These are phyloP conservation scores for Amniataba percoides DNA, from an alignment of 2,797 vertebrate species.

Conservation along the genomic window DNA sequence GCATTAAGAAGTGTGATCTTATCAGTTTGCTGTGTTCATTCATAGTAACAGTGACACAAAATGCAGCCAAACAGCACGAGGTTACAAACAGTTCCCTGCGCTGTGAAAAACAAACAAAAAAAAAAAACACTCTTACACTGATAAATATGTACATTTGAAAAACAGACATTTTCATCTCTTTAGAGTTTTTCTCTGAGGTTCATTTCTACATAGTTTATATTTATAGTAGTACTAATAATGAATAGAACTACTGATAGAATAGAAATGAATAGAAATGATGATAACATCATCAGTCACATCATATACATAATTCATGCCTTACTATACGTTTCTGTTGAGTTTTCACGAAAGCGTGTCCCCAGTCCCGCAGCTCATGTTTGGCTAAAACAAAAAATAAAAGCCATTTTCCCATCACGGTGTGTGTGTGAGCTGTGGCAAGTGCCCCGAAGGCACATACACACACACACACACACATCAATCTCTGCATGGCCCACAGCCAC, in stretches of 20 bases:
- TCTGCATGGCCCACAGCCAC: neutral
- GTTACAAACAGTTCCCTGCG: conserved; percentile 4
- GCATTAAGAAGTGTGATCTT: too few relatives aligned
- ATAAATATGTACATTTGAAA: neutral
- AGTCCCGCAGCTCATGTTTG: neutral
- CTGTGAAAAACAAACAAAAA: neutral
- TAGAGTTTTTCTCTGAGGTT: neutral
- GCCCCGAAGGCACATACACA: neutral
- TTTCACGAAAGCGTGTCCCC: neutral
- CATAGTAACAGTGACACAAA: conserved; percentile 1
- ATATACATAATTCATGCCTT: neutral
- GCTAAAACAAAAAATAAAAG: neutral
- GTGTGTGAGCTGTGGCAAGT: neutral
- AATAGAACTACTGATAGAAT: too few relatives aligned
- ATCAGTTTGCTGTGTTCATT: neutral
- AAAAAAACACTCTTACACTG: neutral
- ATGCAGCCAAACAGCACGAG: conserved; percentile 15
- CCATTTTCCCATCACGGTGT: conserved; percentile 2
- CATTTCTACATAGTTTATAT: too few relatives aligned
- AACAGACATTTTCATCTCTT: too few relatives aligned
- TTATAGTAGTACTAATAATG: too few relatives aligned
- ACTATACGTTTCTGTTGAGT: neutral
- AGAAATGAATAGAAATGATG: too few relatives aligned
- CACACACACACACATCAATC: conserved; percentile 23
- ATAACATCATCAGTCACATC: neutral